Base-by-base conservation (phyloP, 2,113 vertebrate species). In the Pterocles burchelli region DNA sequence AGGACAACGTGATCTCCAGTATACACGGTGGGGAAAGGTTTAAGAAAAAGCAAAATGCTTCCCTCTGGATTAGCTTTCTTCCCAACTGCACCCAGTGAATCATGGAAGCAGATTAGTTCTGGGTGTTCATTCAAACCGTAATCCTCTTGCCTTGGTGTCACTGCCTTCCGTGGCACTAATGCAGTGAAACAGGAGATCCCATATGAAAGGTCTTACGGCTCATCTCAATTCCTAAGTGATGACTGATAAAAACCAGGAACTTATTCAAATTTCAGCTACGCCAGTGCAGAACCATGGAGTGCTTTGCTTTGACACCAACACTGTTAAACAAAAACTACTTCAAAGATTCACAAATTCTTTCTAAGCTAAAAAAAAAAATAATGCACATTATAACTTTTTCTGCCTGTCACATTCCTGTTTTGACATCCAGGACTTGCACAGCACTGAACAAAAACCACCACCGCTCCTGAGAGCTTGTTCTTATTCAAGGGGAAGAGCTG, bases 101-200 rank as follows among this genome's bases (percentile, higher is more conserved):
- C 43, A 49, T 3, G 43, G 93, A 77, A 93, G 71, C 36, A 76
- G 62, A 89, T 93, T 68, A 85, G 93, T 86, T 86, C 88, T 88
- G 91, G 82, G 78, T 89, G 74, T 70, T 80, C 90, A 58, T 18
- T 66, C 68, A 65, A 54, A 16, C 71, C 15, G 1, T 91, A 85
- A 95, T 67, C 67, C 88, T 67, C 90, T 74, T 22, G 4, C 46
- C 77, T 81, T 68, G 20, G 67, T 8, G 58, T 83, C 1, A 0
- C 0, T 74, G 63, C 86, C 93, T 81, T 63, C 91, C 38, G 70
- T n/a, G 67, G 89, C 80, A 48, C 63, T 74, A 85, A 92, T 51
- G 51, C 91, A 70, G 67, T 54, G 90, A 77, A 88, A 91, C 73
- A 85, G 24, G 36, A 91, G 77, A 87, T 75, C 31, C 74, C 38